Evolutionary conservation across 2,113 vertebrate genomes (phyloP).

Genomic region (Microtus montanus): DNA sequence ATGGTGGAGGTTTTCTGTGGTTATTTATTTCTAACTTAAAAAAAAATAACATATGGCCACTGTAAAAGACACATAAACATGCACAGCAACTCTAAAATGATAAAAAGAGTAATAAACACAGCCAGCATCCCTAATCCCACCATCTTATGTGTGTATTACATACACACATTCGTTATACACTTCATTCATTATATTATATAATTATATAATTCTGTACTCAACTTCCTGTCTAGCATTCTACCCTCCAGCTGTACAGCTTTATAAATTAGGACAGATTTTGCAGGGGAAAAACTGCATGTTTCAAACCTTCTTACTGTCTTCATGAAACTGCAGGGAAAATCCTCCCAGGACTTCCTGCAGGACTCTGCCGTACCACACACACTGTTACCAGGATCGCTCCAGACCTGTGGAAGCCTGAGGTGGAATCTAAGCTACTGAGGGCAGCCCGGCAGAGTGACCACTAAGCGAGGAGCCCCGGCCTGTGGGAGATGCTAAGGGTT

Average conservation of each 20-base stretch:
- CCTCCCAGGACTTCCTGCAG: neutral
- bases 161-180: neutral
- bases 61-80: neutral
- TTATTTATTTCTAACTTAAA: constrained; percentile 42
- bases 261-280: neutral
- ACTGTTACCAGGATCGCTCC: neutral
- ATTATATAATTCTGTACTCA: neutral
- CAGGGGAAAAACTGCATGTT: neutral
- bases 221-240: neutral
- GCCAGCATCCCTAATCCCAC: neutral
- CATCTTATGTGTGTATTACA: neutral
- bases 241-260: neutral
- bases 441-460: neutral
- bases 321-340: neutral
- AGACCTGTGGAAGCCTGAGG: neutral
- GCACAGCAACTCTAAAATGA: constrained; percentile 13
- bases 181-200: neutral
- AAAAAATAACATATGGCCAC: neutral
- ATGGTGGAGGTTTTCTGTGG: neutral
- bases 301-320: neutral
- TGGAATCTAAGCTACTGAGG: neutral
- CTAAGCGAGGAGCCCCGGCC: neutral
- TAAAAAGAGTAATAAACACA: neutral
- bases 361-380: neutral
- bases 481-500: neutral